Conservation (phyloP, 1,140 invertebrate species). For the Andricus grossulariae region DNA sequence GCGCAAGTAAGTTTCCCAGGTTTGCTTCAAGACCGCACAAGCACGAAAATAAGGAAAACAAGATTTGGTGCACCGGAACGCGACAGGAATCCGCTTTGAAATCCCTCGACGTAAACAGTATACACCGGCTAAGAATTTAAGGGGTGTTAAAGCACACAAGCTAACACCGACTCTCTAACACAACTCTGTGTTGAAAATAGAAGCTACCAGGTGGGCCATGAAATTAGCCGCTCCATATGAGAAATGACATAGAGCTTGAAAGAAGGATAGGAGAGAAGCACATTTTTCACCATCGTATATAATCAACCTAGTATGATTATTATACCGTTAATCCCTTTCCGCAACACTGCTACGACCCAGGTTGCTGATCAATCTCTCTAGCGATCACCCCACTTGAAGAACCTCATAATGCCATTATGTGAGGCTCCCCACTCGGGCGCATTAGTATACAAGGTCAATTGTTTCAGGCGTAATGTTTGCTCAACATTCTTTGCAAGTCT, state of each 20-base stretch:
- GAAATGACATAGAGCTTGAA: background rate
- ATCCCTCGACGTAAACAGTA: constrained; percentile 35
- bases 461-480: too few relatives aligned
- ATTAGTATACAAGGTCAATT: too few relatives aligned
- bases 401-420: too few relatives aligned
- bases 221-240: constrained; percentile 1
- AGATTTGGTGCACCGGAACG: constrained; percentile 49
- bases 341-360: too few relatives aligned
- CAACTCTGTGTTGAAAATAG: background rate
- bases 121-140: background rate
- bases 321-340: too few relatives aligned
- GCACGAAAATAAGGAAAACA: constrained; percentile 55
- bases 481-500: too few relatives aligned
- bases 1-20: background rate
- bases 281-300: background rate
- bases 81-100: constrained; percentile 48
- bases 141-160: constrained; percentile 1
- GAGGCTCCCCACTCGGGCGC: too few relatives aligned
- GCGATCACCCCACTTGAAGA: too few relatives aligned
- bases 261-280: background rate
- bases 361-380: too few relatives aligned
- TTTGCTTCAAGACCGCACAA: background rate
- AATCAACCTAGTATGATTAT: too few relatives aligned
- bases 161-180: background rate
- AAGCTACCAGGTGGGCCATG: constrained; percentile 14